Conservation (phyloP, 2,888 invertebrate genomes). For the Drosophila pseudotakahashii region DNA sequence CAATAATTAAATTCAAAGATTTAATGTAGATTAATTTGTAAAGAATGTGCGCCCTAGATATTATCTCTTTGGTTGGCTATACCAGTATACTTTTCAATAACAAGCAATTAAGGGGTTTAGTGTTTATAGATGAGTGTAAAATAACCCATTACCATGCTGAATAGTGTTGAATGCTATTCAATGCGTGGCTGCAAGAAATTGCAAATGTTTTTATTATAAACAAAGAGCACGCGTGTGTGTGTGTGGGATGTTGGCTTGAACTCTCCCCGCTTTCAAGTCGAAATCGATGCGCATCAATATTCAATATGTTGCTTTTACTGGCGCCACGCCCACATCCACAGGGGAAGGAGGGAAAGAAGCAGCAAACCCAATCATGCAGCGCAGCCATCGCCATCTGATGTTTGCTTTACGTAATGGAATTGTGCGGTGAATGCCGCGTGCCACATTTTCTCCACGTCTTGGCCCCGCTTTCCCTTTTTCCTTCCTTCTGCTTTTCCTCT, state of each 20-base stretch:
- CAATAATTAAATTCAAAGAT: no score
- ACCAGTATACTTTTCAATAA: no score
- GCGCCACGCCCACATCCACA: constrained; percentile 44
- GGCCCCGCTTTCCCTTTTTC: constrained; percentile 14
- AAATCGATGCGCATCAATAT: constrained; percentile 79
- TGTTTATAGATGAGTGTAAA: no score
- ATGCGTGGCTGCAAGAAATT: constrained; percentile 58
- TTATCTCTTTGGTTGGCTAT: no score
- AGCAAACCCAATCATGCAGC: constrained; percentile 66
- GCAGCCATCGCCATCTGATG: constrained; percentile 71
- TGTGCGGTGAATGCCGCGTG: constrained; percentile 72
- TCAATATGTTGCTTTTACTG: constrained; percentile 77
- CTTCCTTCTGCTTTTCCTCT: constrained; percentile 7
- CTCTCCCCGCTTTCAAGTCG: constrained; percentile 72
- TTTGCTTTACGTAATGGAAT: constrained; percentile 79
- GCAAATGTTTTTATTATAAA: constrained; percentile 79
- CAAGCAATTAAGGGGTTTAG: no score
- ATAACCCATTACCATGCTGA: constrained; percentile 43
- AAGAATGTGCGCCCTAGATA: no score
- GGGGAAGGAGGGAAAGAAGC: constrained; percentile 20
- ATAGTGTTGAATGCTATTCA: constrained; percentile 45
- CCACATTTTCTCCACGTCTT: constrained; percentile 58
- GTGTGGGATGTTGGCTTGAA: constrained; percentile 45
- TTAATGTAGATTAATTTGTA: no score
- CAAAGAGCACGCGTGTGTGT: constrained; percentile 47